These are phyloP conservation scores for Trachelus troglodyta DNA, from an alignment of 2,888 invertebrate species.

Conservation along the genomic window DNA sequence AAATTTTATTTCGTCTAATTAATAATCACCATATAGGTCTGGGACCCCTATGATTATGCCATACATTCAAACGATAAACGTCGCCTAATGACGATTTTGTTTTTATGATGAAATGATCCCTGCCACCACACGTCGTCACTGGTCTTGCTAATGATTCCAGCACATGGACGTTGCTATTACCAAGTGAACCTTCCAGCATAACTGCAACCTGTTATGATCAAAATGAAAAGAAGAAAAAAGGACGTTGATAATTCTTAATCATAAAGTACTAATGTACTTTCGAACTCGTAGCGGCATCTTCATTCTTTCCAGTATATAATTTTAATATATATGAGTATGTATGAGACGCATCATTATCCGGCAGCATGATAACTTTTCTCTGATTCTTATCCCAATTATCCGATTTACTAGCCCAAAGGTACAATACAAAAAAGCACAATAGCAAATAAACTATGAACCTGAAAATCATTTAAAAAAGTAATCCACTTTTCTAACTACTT, in stretches of 20 bases:
- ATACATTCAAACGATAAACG: conserved; percentile 15
- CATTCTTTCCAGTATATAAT: conserved; percentile 11
- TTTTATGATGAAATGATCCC: conserved; percentile 12
- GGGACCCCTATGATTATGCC: conserved; percentile 13
- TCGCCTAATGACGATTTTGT: conserved; percentile 15
- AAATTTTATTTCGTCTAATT: background rate
- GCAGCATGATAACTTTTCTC: conserved; percentile 10
- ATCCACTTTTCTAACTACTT: too few species aligned
- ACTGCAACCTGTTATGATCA: conserved; percentile 7
- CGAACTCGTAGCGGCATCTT: conserved; percentile 11
- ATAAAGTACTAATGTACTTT: background rate
- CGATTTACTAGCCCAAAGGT: conserved; percentile 10
- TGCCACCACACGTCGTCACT: conserved; percentile 13
- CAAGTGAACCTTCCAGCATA: conserved; percentile 15
- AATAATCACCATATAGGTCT: conserved; percentile 12
- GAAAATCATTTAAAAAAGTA: background rate
- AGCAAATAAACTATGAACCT: conserved; percentile 12
- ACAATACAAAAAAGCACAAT: conserved; percentile 15
- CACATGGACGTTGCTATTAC: conserved; percentile 14
- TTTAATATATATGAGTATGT: conserved; percentile 13
- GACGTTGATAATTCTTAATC: background rate
- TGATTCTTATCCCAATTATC: conserved; percentile 12
- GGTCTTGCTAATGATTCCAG: conserved; percentile 10
- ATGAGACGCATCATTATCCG: conserved; percentile 13
- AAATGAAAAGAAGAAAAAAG: background rate